These are phyloP conservation scores for Adelosebastes latens DNA, from an alignment of 2,797 vertebrate genomes.

Conservation along the genomic window DNA sequence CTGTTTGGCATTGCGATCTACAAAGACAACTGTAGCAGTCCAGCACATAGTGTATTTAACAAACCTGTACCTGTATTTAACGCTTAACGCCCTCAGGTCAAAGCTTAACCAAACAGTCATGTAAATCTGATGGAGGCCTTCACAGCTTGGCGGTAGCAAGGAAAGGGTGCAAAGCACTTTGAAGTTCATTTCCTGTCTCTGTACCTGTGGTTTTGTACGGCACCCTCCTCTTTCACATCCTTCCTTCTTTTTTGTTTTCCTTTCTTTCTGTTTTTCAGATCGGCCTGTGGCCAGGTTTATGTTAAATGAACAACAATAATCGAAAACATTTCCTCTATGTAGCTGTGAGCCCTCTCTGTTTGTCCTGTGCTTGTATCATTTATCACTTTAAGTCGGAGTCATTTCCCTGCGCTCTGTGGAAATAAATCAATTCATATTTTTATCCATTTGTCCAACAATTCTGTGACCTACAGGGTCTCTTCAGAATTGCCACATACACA, in stretches of 20 bases:
- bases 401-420: constrained; percentile 21
- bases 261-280: constrained; percentile 1
- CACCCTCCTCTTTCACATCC: neutral
- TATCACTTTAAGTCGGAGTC: constrained; percentile 26
- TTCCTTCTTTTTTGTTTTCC: neutral
- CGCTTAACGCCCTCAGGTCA: constrained; percentile 3
- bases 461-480: constrained; percentile 33
- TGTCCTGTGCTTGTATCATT: neutral
- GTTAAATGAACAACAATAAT: neutral
- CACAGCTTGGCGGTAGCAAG: constrained; percentile 4
- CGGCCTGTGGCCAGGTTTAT: neutral
- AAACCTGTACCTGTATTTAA: constrained; percentile 32
- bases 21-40: neutral
- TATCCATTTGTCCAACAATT: neutral
- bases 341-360: neutral
- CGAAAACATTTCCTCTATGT: neutral
- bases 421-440: constrained; percentile 29
- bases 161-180: neutral
- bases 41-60: neutral
- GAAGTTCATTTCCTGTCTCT: constrained; percentile 44
- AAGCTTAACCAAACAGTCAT: constrained; percentile 16
- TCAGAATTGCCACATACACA: constrained; percentile 39
- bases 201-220: constrained; percentile 21
- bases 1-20: neutral
- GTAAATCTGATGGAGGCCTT: constrained; percentile 12